These are phyloP conservation scores for Australoheros facetus DNA, from an alignment of 2,797 vertebrate species.

Conservation along the genomic window DNA sequence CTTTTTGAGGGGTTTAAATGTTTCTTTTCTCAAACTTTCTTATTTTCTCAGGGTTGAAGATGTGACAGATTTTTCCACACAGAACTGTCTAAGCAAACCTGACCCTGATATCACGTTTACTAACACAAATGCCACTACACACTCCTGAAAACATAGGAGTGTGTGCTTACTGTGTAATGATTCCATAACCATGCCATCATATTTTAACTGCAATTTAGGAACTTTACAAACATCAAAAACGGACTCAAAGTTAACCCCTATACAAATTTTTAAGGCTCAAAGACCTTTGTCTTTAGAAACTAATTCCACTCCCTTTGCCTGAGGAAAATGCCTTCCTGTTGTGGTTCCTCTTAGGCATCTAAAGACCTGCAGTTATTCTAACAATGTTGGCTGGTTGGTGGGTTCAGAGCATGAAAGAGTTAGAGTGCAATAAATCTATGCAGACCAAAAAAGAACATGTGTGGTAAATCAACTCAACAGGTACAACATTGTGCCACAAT, in stretches of 20 bases:
- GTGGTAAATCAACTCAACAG: conserved; percentile 33
- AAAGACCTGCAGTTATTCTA: conserved; percentile 44
- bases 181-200: not conserved
- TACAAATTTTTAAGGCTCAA: not conserved
- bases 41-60: not conserved
- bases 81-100: not conserved
- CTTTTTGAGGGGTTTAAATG: not conserved
- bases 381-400: conserved; percentile 31
- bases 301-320: not conserved
- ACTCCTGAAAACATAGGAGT: not conserved
- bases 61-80: not conserved
- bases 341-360: conserved; percentile 27
- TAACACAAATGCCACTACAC: not conserved
- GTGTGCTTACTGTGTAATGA: no score
- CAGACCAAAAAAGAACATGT: not conserved
- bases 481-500: not conserved
- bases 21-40: not conserved
- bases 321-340: conserved; percentile 24
- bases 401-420: not conserved
- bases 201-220: not conserved
- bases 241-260: not conserved
- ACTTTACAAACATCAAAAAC: not conserved
- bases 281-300: not conserved
- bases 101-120: not conserved
- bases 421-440: conserved; percentile 27